Base-by-base conservation (phyloP, 2,888 invertebrate species). In the Drosophila pseudotakahashii region DNA sequence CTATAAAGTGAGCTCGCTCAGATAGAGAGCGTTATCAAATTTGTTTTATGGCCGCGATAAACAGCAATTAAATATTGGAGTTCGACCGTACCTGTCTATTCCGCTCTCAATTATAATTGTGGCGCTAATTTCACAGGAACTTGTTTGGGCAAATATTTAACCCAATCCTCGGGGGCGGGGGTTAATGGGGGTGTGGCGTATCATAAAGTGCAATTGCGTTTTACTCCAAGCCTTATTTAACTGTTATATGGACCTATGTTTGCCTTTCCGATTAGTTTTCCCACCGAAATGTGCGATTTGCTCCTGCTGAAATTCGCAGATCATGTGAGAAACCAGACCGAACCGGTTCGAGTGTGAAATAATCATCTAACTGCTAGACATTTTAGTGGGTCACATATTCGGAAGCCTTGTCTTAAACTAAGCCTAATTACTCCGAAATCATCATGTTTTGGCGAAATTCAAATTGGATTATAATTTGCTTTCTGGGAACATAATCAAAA, bases 151-250 rank as follows among this genome's bases (percentile, higher is more conserved):
- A 71, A 77, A 84, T 66, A 73, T 69, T 69, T 63, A 37, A 45
- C 14, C 72, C 47, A 39, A 41, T 16, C 13, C 32, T 19, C 36
- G 14, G 19, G 32, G 1, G 1, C 16, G 42, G 48, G 44, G 42
- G 30, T 11, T 36, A 13, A 13, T 59, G 39, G 39, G 19, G 44
- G 42, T 47, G 26, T 26, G 44, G 41, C 16, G 32, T 19, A 9
- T 9, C 30, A 37, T 45, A 32, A 85, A 78, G 86, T 88, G 83
- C 86, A 88, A 83, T 82, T 83, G 83, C 88, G 88, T 77, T 78
- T 82, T 63, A 83, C 58, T 11, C 19, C 39, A 14, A 14, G 23
- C 16, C 59, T 57, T 57, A 52, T 63, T 63, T 73, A 19, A 73
- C 54, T 72, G 47, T 60, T 52, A 44, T 52, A 54, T 32, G 14